Evolutionary conservation across 2,797 vertebrate species (phyloP).

Genomic region (Gymnopithys bicolor): DNA sequence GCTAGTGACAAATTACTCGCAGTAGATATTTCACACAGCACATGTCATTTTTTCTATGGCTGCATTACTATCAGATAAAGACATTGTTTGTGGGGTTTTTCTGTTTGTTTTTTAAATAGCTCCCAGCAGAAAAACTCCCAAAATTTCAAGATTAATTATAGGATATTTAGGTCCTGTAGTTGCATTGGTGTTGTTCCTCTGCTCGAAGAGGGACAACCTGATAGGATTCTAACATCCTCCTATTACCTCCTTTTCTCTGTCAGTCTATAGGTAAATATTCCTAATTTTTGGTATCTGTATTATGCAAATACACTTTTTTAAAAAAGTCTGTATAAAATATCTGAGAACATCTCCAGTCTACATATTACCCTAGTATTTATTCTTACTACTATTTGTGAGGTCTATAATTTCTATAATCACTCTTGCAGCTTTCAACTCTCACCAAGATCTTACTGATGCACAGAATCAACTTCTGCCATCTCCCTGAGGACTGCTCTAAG

Average conservation of each 20-base stretch:
- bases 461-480: neutral
- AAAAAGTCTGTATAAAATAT: conserved; percentile 7
- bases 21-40: neutral
- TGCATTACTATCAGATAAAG: neutral
- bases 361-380: conserved; percentile 17
- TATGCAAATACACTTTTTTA: neutral
- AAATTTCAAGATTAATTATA: neutral
- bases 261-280: neutral
- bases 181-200: neutral
- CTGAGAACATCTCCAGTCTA: conserved; percentile 5
- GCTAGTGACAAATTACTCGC: neutral
- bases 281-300: neutral
- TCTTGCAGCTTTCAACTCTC: neutral
- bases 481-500: neutral
- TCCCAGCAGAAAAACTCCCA: neutral
- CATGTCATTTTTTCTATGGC: neutral
- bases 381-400: conserved; percentile 3
- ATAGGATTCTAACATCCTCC: neutral
- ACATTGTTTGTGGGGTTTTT: neutral
- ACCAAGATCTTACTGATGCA: neutral
- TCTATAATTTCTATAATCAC: neutral
- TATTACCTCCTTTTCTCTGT: neutral
- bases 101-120: neutral
- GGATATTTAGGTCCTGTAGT: neutral
- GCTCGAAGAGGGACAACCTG: neutral